Percentiles rank a stretch among this genome's conserved stretches.
These are phyloP conservation scores for Anolis apletophallus DNA, from an alignment of 2,797 vertebrate species.

Conservation along the genomic window DNA sequence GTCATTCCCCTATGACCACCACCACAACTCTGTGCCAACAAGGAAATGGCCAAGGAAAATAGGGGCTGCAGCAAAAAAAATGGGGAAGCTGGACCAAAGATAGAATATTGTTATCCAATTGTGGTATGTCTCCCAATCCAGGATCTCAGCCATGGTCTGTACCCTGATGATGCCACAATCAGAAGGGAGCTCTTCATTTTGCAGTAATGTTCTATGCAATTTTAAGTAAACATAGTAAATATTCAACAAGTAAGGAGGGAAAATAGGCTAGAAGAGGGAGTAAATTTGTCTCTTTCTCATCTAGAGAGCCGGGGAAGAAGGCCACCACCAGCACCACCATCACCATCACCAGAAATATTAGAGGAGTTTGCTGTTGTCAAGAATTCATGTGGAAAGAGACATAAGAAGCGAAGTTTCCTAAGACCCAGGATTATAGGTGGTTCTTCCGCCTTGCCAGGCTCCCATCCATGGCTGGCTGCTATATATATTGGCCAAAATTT, in stretches of 20 bases:
- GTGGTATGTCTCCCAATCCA: too few relatives aligned
- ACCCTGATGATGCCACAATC: not conserved
- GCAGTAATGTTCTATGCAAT: not conserved
- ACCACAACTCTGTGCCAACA: too few relatives aligned
- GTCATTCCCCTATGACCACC: too few relatives aligned
- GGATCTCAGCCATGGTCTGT: too few relatives aligned
- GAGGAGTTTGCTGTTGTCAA: not conserved
- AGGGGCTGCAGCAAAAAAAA: too few relatives aligned
- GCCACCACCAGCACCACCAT: conserved; percentile 40
- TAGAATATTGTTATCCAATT: too few relatives aligned
- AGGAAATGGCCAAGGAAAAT: too few relatives aligned
- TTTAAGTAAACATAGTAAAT: not conserved
- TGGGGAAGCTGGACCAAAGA: too few relatives aligned
- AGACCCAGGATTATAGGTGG: conserved; percentile 88
- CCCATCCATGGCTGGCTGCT: conserved; percentile 93
- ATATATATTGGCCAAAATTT: conserved; percentile 88
- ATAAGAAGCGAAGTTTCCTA: conserved; percentile 84
- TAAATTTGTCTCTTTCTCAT: conserved; percentile 20
- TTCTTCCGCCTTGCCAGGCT: conserved; percentile 84
- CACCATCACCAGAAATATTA: conserved; percentile 34
- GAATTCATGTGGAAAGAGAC: conserved; percentile 84
- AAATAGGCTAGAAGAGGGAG: too few relatives aligned
- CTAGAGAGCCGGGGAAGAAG: conserved; percentile 65
- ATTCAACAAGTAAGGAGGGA: not conserved
- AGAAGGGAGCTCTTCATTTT: not conserved